phyloP scores from a whole-genome alignment of 2,888 invertebrate species.

The Drosophila rellima region DNA sequence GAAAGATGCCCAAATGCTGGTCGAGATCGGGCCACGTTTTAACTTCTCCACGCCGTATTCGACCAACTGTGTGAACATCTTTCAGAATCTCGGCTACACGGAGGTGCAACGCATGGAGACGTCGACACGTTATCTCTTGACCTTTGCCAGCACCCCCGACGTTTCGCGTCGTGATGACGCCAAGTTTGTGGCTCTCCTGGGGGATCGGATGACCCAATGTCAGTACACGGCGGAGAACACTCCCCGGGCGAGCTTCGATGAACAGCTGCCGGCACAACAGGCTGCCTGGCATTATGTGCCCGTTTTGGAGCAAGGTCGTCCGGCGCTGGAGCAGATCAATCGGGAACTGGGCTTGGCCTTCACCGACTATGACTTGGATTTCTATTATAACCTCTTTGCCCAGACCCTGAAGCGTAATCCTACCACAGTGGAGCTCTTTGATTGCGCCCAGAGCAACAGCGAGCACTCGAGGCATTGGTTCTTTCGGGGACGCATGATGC shows the following conservation, averaged over 20 bases:
- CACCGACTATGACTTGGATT: slow-evolving; percentile 96
- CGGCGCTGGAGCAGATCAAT: slow-evolving; percentile 93
- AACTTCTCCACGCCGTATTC: slow-evolving; percentile 98
- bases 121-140: slow-evolving; percentile 91
- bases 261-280: slow-evolving; percentile 89
- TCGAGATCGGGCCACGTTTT: slow-evolving; percentile 97
- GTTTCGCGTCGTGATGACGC: slow-evolving; percentile 34
- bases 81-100: slow-evolving; percentile 92
- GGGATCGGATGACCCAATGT: slow-evolving; percentile 98
- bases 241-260: slow-evolving; percentile 89
- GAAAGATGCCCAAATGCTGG: slow-evolving; percentile 85
- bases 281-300: slow-evolving; percentile 94
- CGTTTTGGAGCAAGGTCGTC: slow-evolving; percentile 90
- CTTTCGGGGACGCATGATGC: slow-evolving; percentile 95
- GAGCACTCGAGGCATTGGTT: slow-evolving; percentile 99
- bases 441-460: slow-evolving; percentile 98
- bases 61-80: slow-evolving; percentile 98
- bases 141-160: slow-evolving; percentile 85
- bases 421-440: slow-evolving; percentile 98
- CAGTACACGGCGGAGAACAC: slow-evolving; percentile 90
- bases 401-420: slow-evolving; percentile 95
- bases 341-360: slow-evolving; percentile 94
- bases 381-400: slow-evolving; percentile 94
- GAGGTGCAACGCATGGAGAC: slow-evolving; percentile 93
- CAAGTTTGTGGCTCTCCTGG: slow-evolving; percentile 88